Conservation (phyloP, 2,113 vertebrate genomes). For the Dasyurus viverrinus region DNA sequence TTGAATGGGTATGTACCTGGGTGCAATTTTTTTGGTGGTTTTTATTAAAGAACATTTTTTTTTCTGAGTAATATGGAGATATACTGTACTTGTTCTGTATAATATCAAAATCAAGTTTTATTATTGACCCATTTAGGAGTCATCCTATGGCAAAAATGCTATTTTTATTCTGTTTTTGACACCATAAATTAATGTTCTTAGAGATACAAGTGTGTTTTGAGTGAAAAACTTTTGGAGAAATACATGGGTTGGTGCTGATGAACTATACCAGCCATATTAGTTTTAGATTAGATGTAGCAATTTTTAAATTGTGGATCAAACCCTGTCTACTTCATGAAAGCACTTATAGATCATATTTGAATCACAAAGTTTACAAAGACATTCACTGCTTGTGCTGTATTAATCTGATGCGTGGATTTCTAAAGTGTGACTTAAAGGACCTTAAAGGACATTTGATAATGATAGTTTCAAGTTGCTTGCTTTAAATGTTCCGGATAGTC, state of each 20-base stretch:
- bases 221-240: constrained; percentile 12
- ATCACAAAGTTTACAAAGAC: constrained; percentile 3
- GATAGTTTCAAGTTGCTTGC: constrained; percentile 6
- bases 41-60: constrained; percentile 29
- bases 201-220: neutral
- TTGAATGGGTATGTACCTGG: constrained; percentile 34
- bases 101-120: constrained; percentile 12
- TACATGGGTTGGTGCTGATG: neutral
- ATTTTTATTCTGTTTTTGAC: constrained; percentile 8
- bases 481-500: neutral
- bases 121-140: neutral
- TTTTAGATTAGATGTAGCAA: neutral
- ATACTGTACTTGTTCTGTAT: constrained; percentile 15
- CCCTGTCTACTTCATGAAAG: neutral
- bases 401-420: neutral
- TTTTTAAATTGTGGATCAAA: constrained; percentile 4
- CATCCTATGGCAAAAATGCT: constrained; percentile 26
- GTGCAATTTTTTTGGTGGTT: constrained; percentile 28
- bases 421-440: neutral
- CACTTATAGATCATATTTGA: neutral
- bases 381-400: neutral
- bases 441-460: neutral
- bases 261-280: constrained; percentile 14
- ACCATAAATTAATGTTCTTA: constrained; percentile 15
- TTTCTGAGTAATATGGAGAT: constrained; percentile 31